A percentile compares a stretch with the other conserved stretches of the same genome.
phyloP scores from a whole-genome alignment of 2,888 invertebrate genomes.

The Brenthis hecate region DNA sequence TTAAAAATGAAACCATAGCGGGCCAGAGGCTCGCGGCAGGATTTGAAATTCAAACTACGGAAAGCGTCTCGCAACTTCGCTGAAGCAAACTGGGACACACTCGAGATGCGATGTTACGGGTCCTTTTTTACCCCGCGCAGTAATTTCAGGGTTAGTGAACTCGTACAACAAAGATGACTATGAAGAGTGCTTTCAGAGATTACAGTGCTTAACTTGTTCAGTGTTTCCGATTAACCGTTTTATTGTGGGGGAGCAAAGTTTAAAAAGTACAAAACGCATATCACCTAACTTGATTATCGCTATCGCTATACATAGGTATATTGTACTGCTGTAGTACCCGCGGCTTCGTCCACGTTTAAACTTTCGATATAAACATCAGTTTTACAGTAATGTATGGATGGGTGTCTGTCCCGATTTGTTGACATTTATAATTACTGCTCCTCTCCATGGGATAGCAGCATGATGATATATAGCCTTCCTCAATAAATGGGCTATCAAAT shows the following conservation, averaged over 20 bases:
- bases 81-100: constrained; percentile 44
- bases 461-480: too few species aligned
- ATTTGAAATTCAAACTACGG: constrained; percentile 33
- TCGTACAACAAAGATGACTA: constrained; percentile 38
- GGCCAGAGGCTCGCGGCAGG: constrained; percentile 21
- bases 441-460: too few species aligned
- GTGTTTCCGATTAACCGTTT: constrained; percentile 32
- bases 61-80: constrained; percentile 19
- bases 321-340: too few species aligned
- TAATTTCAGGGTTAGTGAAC: constrained; percentile 57
- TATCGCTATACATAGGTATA: not conserved
- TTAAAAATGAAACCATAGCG: constrained; percentile 20
- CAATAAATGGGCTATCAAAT: too few species aligned
- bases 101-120: constrained; percentile 40
- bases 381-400: too few species aligned
- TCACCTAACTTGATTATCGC: not conserved
- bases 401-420: too few species aligned
- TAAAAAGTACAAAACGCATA: not conserved
- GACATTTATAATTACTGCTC: too few species aligned
- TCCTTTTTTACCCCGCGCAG: constrained; percentile 45
- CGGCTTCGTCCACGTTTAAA: too few species aligned
- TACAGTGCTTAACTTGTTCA: constrained; percentile 33
- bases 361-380: too few species aligned
- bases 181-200: constrained; percentile 28
- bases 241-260: constrained; percentile 7